phyloP scores from a whole-genome alignment of 2,113 vertebrate species.

The Muscicapa adusta region DNA sequence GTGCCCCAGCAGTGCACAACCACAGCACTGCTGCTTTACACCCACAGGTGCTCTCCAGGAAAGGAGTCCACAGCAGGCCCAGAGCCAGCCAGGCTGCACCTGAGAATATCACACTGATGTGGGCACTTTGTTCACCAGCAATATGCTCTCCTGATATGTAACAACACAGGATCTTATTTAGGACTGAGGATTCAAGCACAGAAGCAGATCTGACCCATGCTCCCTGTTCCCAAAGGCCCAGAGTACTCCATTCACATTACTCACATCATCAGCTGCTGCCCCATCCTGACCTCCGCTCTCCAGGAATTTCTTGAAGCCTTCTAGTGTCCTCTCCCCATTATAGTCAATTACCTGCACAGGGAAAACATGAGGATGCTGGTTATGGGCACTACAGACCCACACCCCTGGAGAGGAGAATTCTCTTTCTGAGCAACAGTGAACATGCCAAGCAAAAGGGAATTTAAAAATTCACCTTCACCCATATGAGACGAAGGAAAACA shows the following conservation, averaged over 20 bases:
- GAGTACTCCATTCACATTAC: neutral
- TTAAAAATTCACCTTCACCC: slow-evolving; percentile 67
- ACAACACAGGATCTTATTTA: neutral
- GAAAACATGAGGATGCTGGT: neutral
- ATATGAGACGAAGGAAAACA: slow-evolving; percentile 61
- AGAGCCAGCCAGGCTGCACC: neutral
- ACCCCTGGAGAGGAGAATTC: slow-evolving; percentile 26
- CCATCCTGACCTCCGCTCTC: slow-evolving; percentile 95
- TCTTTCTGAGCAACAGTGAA: slow-evolving; percentile 53
- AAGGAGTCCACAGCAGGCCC: neutral
- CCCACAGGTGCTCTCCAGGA: neutral
- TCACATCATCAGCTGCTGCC: slow-evolving; percentile 83
- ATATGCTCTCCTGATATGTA: neutral
- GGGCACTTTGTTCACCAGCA: neutral
- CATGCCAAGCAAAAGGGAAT: slow-evolving; percentile 62
- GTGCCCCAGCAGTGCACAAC: neutral
- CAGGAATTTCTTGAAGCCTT: slow-evolving; percentile 93
- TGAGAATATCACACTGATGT: too few species aligned
- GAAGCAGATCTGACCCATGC: neutral
- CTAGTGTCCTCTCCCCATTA: slow-evolving; percentile 93
- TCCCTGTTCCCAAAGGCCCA: neutral
- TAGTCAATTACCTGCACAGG: slow-evolving; percentile 88
- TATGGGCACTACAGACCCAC: neutral
- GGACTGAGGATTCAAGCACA: neutral
- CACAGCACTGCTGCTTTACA: neutral